Percentiles rank a stretch among this genome's conserved stretches.
These are phyloP conservation scores for Drosophila kohkoa DNA, from an alignment of 1,140 invertebrate species.

Conservation along the genomic window DNA sequence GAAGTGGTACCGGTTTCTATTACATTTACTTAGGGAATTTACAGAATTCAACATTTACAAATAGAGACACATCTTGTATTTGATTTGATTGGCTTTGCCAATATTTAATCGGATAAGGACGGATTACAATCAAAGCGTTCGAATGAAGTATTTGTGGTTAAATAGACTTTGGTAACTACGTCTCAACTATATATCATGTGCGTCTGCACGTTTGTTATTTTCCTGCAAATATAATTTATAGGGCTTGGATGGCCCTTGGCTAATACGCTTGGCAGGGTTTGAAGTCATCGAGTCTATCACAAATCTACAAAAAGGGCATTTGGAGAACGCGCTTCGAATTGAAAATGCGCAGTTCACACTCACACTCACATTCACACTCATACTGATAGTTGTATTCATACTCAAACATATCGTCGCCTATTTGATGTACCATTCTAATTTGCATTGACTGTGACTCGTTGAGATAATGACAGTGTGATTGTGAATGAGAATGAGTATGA, in stretches of 20 bases:
- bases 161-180: constrained; percentile 44
- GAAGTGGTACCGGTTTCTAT: no score
- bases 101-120: background rate
- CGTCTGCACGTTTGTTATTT: constrained; percentile 25
- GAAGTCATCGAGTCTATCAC: constrained; percentile 23
- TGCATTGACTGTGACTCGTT: constrained; percentile 33
- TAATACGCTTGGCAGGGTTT: constrained; percentile 19
- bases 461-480: constrained; percentile 28
- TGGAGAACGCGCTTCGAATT: constrained; percentile 15
- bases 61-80: no score
- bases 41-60: no score
- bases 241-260: constrained; percentile 31
- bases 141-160: constrained; percentile 11
- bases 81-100: background rate
- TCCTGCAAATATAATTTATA: constrained; percentile 18
- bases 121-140: background rate
- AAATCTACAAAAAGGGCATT: constrained; percentile 5
- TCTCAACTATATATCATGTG: constrained; percentile 45
- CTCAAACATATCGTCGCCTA: background rate
- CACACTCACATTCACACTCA: constrained; percentile 4
- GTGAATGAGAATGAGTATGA: constrained; percentile 8
- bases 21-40: no score
- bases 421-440: constrained; percentile 29
- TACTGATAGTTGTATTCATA: background rate
- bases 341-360: constrained; percentile 47